Evolutionary conservation across 2,797 vertebrate genomes (phyloP), one percentile per base, ranked within the genome.

Genomic region (Clarias fuscus): DNA sequence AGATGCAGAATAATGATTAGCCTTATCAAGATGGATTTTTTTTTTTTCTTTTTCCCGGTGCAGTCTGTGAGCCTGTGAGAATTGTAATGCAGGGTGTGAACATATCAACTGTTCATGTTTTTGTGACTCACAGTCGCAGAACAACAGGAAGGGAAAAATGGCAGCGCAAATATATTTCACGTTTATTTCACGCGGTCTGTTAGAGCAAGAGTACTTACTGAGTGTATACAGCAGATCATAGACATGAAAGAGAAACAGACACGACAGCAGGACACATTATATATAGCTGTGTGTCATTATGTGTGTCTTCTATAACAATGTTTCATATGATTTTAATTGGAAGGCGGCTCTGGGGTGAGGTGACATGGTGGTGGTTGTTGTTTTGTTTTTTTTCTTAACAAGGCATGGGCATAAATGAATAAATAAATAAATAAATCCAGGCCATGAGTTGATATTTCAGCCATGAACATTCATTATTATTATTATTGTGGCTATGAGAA

Each of bases 1-100:
- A 79, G 77, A 79, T 62, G 77, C 77, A 79, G 77, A 79, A 40
- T 40, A 79, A 79, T 79, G 30, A 79, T 13, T 62, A 62, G 59
- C 58, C 33, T 24, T 40, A 79, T 79, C 58, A 15, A 79, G 77
- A 62, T 62, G 22, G 58, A 79, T 79, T 79, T 33, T 62, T 77
- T 64, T 64, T 64, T 40, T 7, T 48, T 53, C 13, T 13, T 10
- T 53, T 53, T 13, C 13, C 58, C 24, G 62, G 33, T 40, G 22
- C 33, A 79, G 77, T 22, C 58, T 40, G 77, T 61, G 30, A 78
- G 33, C 76, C 76, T 78, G 76, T 40, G 77, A 62, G 59, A 79
- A 79, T 79, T 62, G 77, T 62, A 79, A 79, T 79, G 77, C 20
- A 14, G 58, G 13, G 58, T 79, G 58, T n/a, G 61, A 62, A 79